phyloP scores from a whole-genome alignment of 2,888 invertebrate genomes.

The Megaustenia siamemsis region DNA sequence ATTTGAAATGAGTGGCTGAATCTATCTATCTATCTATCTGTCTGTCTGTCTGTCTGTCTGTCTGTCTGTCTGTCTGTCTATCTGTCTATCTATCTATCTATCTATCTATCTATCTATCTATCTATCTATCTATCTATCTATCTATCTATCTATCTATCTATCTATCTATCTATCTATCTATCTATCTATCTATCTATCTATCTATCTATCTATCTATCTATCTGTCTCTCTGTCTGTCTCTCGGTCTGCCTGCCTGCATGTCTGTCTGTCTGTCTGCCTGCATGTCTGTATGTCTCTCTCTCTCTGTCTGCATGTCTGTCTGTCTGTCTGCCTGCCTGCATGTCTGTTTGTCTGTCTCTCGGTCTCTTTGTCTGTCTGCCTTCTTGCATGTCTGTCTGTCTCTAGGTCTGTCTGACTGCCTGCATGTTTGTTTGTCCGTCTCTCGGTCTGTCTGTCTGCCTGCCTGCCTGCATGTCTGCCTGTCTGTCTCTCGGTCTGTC shows the following conservation, averaged over 20 bases:
- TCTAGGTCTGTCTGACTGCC: too few species aligned
- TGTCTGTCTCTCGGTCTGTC: constrained; percentile 43
- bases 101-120: not conserved
- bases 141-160: too few species aligned
- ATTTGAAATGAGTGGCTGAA: too few species aligned
- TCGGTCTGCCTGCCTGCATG: not conserved
- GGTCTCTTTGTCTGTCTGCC: too few species aligned
- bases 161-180: not conserved
- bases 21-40: too few species aligned
- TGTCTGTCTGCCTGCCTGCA: too few species aligned
- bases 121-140: not conserved
- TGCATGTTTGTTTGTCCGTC: too few species aligned
- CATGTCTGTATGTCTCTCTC: not conserved
- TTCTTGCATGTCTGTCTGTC: too few species aligned
- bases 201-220: not conserved
- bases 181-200: not conserved
- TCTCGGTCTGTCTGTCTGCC: constrained; percentile 28
- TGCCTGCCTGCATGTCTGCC: constrained; percentile 30
- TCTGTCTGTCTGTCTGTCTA: not conserved
- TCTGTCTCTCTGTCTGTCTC: not conserved
- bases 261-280: not conserved
- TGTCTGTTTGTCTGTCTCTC: too few species aligned
- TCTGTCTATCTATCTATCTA: not conserved
- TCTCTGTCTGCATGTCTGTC: not conserved
- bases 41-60: not conserved